Conservation (phyloP, 2,888 invertebrate species). For the Sminthurides aquaticus region DNA sequence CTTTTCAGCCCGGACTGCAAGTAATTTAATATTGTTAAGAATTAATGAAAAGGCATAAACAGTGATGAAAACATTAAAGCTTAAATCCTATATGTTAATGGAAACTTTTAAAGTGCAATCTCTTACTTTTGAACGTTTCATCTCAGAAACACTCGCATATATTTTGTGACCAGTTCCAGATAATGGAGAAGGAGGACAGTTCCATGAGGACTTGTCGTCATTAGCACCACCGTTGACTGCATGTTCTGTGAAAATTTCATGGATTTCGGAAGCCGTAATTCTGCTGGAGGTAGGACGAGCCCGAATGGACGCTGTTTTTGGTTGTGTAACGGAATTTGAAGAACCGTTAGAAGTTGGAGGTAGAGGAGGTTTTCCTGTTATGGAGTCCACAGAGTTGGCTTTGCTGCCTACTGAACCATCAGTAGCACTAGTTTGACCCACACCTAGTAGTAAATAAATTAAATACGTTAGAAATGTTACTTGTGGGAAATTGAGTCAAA, state of each 20-base stretch:
- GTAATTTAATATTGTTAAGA: neutral
- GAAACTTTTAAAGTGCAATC: conserved; percentile 46
- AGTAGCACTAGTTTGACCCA: conserved; percentile 17
- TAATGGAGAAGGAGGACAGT: conserved; percentile 33
- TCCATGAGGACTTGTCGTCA: conserved; percentile 31
- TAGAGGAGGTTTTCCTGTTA: conserved; percentile 42
- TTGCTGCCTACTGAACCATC: conserved; percentile 37
- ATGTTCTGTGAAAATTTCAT: conserved; percentile 85
- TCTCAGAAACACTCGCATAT: conserved; percentile 89
- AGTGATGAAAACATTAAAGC: no score
- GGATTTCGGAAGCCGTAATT: conserved; percentile 83
- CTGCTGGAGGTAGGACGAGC: conserved; percentile 78
- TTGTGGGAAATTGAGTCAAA: no score
- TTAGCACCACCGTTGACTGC: conserved; percentile 50
- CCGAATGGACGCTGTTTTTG: conserved; percentile 83
- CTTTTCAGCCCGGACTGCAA: conserved; percentile 36
- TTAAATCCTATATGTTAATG: no score
- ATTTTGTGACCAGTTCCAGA: conserved; percentile 53
- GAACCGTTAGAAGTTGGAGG: conserved; percentile 39
- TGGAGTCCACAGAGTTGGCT: conserved; percentile 42
- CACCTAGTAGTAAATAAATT: neutral
- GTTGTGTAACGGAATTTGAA: conserved; percentile 49
- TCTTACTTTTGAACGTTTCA: conserved; percentile 79
- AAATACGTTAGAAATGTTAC: neutral
- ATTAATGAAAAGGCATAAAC: neutral